phyloP scores from a whole-genome alignment of 2,113 vertebrate genomes.

The Coturnix japonica region DNA sequence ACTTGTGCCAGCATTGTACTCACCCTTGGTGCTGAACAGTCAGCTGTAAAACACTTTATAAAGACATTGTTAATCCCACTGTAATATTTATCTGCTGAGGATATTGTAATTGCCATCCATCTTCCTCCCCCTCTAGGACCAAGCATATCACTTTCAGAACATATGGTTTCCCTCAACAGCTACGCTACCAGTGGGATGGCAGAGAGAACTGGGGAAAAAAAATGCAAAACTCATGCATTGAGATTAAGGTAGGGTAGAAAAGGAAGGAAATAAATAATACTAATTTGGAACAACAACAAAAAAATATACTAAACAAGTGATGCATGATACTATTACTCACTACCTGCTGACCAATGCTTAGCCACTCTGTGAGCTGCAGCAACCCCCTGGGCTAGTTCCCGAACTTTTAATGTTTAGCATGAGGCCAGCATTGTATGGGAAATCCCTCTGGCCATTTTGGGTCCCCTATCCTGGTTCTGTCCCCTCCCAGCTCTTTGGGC shows the following conservation, averaged over 20 bases:
- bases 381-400: no score
- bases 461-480: neutral
- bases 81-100: neutral
- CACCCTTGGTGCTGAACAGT: neutral
- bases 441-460: neutral
- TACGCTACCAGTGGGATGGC: neutral
- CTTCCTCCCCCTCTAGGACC: neutral
- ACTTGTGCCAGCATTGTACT: neutral
- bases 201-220: neutral
- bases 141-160: neutral
- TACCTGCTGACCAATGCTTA: neutral
- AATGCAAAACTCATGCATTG: neutral
- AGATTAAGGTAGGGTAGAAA: neutral
- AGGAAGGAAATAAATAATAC: neutral
- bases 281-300: neutral
- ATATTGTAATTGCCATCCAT: neutral
- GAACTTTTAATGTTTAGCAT: neutral
- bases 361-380: neutral
- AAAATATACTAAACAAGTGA: neutral
- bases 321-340: neutral
- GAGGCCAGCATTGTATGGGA: neutral
- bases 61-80: neutral
- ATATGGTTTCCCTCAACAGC: neutral
- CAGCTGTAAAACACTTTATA: conserved; percentile 16
- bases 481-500: neutral